A percentile compares a stretch with the other conserved stretches of the same genome.
phyloP scores from a whole-genome alignment of 2,888 invertebrate genomes.

The Polymixis lichenea region DNA sequence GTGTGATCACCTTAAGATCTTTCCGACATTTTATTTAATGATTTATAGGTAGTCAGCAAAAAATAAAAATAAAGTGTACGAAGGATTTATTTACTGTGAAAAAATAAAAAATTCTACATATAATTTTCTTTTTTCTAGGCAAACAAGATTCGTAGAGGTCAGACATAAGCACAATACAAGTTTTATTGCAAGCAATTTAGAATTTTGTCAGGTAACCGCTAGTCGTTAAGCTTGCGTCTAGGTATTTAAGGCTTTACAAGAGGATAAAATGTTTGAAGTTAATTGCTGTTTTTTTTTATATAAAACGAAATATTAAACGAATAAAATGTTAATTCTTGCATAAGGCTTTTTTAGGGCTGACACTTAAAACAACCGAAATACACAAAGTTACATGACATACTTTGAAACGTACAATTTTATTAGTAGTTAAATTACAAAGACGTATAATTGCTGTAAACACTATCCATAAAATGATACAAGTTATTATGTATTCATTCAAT shows the following conservation, averaged over 20 bases:
- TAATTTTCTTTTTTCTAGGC: conserved; percentile 43
- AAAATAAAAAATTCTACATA: conserved; percentile 31
- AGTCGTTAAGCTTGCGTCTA: conserved; percentile 48
- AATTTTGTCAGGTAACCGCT: conserved; percentile 55
- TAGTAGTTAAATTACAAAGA: background rate
- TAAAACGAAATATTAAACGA: background rate
- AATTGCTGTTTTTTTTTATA: conserved; percentile 36
- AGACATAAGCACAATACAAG: conserved; percentile 37
- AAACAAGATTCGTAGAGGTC: conserved; percentile 56
- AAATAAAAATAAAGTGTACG: background rate
- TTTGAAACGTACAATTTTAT: background rate
- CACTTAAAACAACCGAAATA: background rate
- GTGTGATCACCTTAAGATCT: conserved; percentile 54
- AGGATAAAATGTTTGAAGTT: conserved; percentile 42
- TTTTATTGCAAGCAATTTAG: conserved; percentile 61
- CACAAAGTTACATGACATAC: conserved; percentile 10
- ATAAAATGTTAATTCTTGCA: background rate
- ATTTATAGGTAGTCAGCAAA: conserved; percentile 4
- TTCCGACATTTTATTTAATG: conserved; percentile 43
- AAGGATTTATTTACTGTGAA: background rate
- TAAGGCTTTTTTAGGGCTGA: background rate
- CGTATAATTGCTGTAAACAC: background rate
- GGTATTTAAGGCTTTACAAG: conserved; percentile 23
- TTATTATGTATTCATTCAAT: conserved; percentile 14
- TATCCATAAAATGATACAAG: background rate